A percentile compares a stretch with the other conserved stretches of the same genome.
Evolutionary conservation across 2,888 invertebrate genomes (phyloP).

Genomic region (Macaria liturata): DNA sequence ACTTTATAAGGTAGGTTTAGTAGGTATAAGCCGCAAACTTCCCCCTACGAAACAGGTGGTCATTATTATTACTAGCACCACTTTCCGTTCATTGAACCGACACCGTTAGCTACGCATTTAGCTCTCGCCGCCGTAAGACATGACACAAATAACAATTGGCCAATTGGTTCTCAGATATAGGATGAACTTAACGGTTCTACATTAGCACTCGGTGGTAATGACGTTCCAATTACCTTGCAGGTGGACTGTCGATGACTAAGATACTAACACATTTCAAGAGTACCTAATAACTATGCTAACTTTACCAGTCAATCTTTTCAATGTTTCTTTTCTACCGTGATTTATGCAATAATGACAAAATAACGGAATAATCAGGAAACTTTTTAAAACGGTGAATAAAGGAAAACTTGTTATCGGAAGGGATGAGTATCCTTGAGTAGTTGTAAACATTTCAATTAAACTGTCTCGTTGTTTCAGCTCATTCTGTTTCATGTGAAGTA

Average conservation of each 20-base stretch:
- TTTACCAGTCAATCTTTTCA: too few species aligned
- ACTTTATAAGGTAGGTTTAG: too few species aligned
- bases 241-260: neutral
- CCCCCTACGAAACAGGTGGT: slow-evolving; percentile 67
- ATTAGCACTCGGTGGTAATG: slow-evolving; percentile 10
- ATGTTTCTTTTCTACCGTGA: too few species aligned
- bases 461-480: too few species aligned
- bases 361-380: too few species aligned
- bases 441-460: too few species aligned
- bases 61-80: slow-evolving; percentile 74
- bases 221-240: neutral
- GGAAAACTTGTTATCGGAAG: too few species aligned
- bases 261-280: neutral
- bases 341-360: too few species aligned
- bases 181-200: slow-evolving; percentile 42
- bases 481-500: too few species aligned
- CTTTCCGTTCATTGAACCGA: slow-evolving; percentile 78
- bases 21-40: slow-evolving; percentile 41
- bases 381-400: too few species aligned
- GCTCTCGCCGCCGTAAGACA: slow-evolving; percentile 66
- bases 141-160: slow-evolving; percentile 78
- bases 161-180: slow-evolving; percentile 56
- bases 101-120: slow-evolving; percentile 79
- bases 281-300: too few species aligned
- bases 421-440: too few species aligned